Base-by-base conservation (phyloP, 2,797 vertebrate genomes). In the Acridotheres tristis region DNA sequence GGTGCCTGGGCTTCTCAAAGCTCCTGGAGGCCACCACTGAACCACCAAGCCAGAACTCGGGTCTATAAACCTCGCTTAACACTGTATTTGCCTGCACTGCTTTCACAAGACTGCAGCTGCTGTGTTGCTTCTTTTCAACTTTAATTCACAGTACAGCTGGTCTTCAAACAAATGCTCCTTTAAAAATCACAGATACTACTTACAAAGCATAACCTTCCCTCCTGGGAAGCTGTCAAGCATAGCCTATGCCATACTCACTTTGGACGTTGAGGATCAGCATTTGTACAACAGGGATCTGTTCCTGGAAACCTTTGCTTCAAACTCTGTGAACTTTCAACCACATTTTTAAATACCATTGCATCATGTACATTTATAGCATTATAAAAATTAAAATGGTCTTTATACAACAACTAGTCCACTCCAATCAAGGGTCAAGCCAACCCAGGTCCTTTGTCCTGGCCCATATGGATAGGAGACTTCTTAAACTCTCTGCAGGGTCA, bases 21-120 rank as follows among this genome's bases (percentile, higher is more conserved):
- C 12, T 84, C 38, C 34, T 62, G 36, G 10, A 16, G 8, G 26
- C 38, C 27, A 53, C 26, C 32, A 51, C 30, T 43, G 47, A 40
- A 88, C 14, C 20, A 83, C 7, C n/a, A 81, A 69, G 30, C 3
- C 61, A 77, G 55, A 82, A 36, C 13, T 14, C 21, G 15, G 27
- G 16, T 16, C 42, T 62, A 25, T 0, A 23, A 69, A 45, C 20
- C 26, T 81, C 0, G 0, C 10, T 57, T 38, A 55, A 51, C 51
- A 16, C 7, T 81, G 20, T 34, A 30, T 88, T 59, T 88, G 36
- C 40, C 74, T 34, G n/a, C 17, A 26, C 7, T 50, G 9, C 48
- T 91, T 88, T 69, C 71, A 55, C 34, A 79, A 76, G 30, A 30
- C 63, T 84, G 32, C 23, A 69, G 30, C 20, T 72, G 76, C 69